Percentiles rank a stretch among this genome's conserved stretches.
These are phyloP conservation scores for Podocnemis expansa DNA, from an alignment of 2,113 vertebrate genomes.

Conservation along the genomic window DNA sequence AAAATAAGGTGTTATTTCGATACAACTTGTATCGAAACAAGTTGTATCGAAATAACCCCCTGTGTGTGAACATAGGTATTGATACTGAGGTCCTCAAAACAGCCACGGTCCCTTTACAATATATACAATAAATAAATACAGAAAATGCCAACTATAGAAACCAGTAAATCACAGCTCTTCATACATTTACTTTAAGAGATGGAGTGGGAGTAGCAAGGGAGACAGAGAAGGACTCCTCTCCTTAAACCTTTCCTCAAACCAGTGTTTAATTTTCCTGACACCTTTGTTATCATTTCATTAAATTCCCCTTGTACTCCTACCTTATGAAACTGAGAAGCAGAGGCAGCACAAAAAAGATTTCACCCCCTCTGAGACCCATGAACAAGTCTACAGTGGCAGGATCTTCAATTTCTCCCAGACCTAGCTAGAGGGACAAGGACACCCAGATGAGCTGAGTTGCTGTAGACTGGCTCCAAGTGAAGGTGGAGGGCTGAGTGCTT, in stretches of 20 bases:
- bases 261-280: neutral
- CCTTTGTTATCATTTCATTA: neutral
- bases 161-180: too few species aligned
- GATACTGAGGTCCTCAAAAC: neutral
- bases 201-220: neutral
- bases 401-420: neutral
- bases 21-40: too few species aligned
- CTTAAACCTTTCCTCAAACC: neutral
- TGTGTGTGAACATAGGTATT: too few species aligned
- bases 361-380: neutral
- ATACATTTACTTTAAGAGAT: too few species aligned
- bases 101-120: conserved; percentile 27
- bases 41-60: too few species aligned
- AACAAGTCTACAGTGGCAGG: neutral
- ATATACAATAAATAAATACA: conserved; percentile 12
- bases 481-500: neutral
- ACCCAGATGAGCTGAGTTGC: neutral
- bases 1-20: too few species aligned
- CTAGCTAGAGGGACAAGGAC: neutral
- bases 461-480: neutral
- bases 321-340: neutral
- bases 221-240: neutral
- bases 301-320: neutral
- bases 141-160: too few species aligned
- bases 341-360: neutral